Conservation (phyloP, 1,140 invertebrate species). For the Lamellibrachia luymesi region DNA sequence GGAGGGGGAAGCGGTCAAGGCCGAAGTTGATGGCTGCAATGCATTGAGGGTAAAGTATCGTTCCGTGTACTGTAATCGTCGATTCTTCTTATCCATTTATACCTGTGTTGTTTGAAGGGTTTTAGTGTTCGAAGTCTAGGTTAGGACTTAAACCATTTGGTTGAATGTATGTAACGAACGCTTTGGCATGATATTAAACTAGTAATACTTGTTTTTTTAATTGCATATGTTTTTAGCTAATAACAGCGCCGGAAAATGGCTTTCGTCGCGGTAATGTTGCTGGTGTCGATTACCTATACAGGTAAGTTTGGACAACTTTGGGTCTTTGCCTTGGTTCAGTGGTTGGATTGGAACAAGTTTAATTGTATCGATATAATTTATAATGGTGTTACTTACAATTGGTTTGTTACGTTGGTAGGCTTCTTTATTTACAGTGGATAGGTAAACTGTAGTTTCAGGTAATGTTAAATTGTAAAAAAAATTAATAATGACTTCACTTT, state of each 20-base stretch:
- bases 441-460: too few species aligned
- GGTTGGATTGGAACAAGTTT: neutral
- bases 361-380: neutral
- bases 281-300: neutral
- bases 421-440: too few species aligned
- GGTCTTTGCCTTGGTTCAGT: neutral
- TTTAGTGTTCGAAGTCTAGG: neutral
- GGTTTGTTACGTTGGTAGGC: neutral
- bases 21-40: neutral
- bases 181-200: neutral
- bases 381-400: neutral
- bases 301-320: neutral
- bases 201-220: neutral
- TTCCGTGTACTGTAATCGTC: neutral
- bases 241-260: neutral
- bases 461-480: too few species aligned
- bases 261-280: neutral
- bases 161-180: neutral
- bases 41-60: neutral
- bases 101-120: neutral
- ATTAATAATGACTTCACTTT: too few species aligned
- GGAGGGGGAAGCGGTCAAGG: too few species aligned
- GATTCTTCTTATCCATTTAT: neutral
- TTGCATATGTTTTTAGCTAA: neutral
- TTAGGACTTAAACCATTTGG: neutral